Conservation (phyloP, 92 coral and sea anemone genomes). For the Ricordea florida region DNA sequence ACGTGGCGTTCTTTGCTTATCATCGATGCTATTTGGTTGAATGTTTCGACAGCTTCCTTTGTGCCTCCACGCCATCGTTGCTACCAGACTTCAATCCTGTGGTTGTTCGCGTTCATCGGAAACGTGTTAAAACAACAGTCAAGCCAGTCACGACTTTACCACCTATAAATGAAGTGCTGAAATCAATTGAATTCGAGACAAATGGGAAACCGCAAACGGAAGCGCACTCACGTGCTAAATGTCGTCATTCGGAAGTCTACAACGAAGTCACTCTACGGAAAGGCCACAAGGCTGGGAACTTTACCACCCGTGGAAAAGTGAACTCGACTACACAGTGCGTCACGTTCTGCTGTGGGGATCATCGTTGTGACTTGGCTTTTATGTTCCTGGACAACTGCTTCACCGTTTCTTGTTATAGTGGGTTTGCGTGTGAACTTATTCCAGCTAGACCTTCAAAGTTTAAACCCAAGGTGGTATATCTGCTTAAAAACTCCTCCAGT, state of each 20-base stretch:
- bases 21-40: slow-evolving; percentile 76
- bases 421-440: slow-evolving; percentile 86
- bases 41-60: slow-evolving; percentile 84
- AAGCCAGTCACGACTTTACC: slow-evolving; percentile 18
- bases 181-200: slow-evolving; percentile 38
- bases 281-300: slow-evolving; percentile 87
- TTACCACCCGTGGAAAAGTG: slow-evolving; percentile 75
- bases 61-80: slow-evolving; percentile 71
- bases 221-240: slow-evolving; percentile 6
- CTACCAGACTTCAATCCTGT: slow-evolving; percentile 87
- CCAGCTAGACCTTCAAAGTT: slow-evolving; percentile 73
- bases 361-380: slow-evolving; percentile 82
- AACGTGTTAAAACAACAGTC: slow-evolving; percentile 23
- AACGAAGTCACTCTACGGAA: slow-evolving; percentile 86
- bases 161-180: slow-evolving; percentile 41
- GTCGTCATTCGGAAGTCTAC: slow-evolving; percentile 72
- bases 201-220: not conserved
- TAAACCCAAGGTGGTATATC: slow-evolving; percentile 81
- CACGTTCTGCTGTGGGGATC: slow-evolving; percentile 70
- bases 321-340: slow-evolving; percentile 77
- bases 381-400: slow-evolving; percentile 87
- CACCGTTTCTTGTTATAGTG: slow-evolving; percentile 81
- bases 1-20: slow-evolving; percentile 72
- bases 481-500: slow-evolving; percentile 65
- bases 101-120: slow-evolving; percentile 58